Conservation (phyloP, 2,113 vertebrate genomes). For the Origma solitaria region DNA sequence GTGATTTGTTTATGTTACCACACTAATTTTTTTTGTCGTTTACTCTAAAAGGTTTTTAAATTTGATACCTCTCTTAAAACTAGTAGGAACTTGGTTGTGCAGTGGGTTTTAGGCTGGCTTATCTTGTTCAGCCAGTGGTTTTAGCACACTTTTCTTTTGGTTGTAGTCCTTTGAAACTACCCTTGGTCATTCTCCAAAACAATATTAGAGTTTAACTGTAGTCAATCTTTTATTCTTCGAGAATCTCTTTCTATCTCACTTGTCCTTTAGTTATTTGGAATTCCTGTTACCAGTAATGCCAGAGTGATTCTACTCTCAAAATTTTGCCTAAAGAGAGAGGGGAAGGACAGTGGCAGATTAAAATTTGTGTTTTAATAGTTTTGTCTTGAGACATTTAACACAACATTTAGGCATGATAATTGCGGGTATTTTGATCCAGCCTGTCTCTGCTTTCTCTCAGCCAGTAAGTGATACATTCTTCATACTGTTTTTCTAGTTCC, state of each 20-base stretch:
- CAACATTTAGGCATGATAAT: neutral
- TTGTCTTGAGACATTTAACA: neutral
- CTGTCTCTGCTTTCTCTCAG: neutral
- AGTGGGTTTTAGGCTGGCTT: neutral
- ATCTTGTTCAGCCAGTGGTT: neutral
- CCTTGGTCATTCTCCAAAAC: neutral
- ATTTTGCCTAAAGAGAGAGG: neutral
- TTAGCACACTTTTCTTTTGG: neutral
- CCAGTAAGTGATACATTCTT: neutral
- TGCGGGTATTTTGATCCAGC: neutral
- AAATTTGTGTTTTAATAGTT: neutral
- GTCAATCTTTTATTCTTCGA: neutral
- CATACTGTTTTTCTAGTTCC: neutral
- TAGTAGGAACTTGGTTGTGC: neutral
- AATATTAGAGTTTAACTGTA: neutral
- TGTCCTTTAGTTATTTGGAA: neutral
- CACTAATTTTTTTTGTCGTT: neutral
- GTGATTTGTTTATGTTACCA: neutral
- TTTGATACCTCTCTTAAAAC: neutral
- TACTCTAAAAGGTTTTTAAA: neutral
- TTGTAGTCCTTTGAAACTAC: neutral
- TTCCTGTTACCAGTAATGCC: neutral
- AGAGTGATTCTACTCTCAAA: neutral
- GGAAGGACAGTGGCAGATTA: neutral
- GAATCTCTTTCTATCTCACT: neutral